Percentiles rank a stretch among this genome's conserved stretches.
These are phyloP conservation scores for Kryptolebias ocellatus DNA, from an alignment of 2,797 vertebrate genomes.

Conservation along the genomic window DNA sequence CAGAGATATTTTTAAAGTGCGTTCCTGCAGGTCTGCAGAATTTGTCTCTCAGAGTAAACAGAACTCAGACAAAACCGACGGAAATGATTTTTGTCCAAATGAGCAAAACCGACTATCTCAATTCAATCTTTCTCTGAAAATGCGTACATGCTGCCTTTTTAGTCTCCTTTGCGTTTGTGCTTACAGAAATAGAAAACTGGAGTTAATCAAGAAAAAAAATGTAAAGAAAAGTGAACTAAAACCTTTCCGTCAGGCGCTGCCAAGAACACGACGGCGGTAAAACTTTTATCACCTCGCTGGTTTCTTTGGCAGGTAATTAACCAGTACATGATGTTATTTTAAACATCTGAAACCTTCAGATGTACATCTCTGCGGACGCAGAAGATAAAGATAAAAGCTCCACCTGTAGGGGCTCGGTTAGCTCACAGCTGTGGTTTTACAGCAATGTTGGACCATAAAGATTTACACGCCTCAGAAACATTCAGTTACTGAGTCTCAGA, in stretches of 20 bases:
- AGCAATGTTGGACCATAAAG: not conserved
- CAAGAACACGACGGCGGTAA: not conserved
- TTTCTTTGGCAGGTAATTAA: slow-evolving; percentile 30
- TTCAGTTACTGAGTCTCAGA: not conserved
- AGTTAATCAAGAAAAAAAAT: not conserved
- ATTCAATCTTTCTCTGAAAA: slow-evolving; percentile 7
- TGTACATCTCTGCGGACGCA: not conserved
- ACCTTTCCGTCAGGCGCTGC: slow-evolving; percentile 15
- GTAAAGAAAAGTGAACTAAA: not conserved
- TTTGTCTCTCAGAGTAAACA: not conserved
- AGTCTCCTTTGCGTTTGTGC: not conserved
- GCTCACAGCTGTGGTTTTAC: slow-evolving; percentile 13
- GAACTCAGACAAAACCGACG: too few species aligned
- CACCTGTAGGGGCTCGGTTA: slow-evolving; percentile 19
- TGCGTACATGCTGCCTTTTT: not conserved
- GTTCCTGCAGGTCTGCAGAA: not conserved
- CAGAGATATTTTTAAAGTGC: not conserved
- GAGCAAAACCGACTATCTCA: not conserved
- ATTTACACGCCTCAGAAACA: slow-evolving; percentile 11
- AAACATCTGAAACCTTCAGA: slow-evolving; percentile 21
- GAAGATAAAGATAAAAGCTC: slow-evolving; percentile 1
- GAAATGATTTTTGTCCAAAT: not conserved
- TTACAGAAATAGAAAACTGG: slow-evolving; percentile 3
- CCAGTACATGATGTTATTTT: slow-evolving; percentile 19
- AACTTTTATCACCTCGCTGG: not conserved